phyloP scores from a whole-genome alignment of 2,797 vertebrate genomes.

The Sebastiscus tertius region DNA sequence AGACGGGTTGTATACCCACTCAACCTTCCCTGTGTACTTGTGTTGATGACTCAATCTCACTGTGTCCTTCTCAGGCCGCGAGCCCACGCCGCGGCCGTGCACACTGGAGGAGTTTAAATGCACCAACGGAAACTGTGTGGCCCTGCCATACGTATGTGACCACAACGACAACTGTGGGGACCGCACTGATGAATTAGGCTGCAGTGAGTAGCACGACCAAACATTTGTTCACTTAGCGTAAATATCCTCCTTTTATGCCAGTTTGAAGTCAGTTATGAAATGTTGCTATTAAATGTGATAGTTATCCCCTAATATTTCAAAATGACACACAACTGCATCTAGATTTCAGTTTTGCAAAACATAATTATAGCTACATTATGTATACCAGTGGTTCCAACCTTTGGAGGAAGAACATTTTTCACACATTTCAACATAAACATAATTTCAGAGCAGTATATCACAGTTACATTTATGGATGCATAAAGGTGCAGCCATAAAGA shows the following conservation, averaged over 20 bases:
- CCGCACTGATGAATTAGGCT: conserved; percentile 90
- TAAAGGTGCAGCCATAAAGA: not conserved
- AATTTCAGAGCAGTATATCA: not conserved
- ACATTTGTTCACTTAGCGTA: not conserved
- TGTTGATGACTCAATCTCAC: conserved; percentile 22
- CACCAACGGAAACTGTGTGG: conserved; percentile 87
- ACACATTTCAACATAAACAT: not conserved
- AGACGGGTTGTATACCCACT: conserved; percentile 12
- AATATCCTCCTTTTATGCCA: not conserved
- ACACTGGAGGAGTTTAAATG: conserved; percentile 92
- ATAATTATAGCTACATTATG: not conserved
- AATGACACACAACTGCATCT: not conserved
- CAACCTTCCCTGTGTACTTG: conserved; percentile 1
- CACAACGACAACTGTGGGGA: conserved; percentile 92
- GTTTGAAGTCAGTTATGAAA: not conserved
- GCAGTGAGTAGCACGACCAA: conserved; percentile 86
- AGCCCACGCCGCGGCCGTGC: conserved; percentile 88
- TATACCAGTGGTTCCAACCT: not conserved
- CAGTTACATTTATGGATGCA: not conserved
- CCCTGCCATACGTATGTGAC: conserved; percentile 88
- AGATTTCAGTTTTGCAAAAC: not conserved
- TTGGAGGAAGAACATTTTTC: no score
- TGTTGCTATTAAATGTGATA: not conserved
- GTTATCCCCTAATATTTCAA: not conserved
- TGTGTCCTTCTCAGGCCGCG: conserved; percentile 80